A percentile compares a stretch with the other conserved stretches of the same genome.
phyloP scores from a whole-genome alignment of 2,797 vertebrate genomes.

The Danio albolineatus region DNA sequence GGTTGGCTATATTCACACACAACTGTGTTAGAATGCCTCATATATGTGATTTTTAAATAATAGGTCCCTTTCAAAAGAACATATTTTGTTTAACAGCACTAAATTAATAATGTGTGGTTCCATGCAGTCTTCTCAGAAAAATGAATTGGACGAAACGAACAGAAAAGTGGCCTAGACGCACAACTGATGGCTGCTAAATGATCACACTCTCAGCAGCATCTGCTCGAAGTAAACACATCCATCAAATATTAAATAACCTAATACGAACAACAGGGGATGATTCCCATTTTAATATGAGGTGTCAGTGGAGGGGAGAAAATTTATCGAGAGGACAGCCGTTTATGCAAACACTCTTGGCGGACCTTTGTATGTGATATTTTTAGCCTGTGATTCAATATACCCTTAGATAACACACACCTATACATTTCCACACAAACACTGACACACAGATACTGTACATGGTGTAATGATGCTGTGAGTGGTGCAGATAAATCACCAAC shows the following conservation, averaged over 20 bases:
- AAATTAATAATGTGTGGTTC: no score
- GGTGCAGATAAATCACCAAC: constrained; percentile 78
- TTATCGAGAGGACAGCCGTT: constrained; percentile 44
- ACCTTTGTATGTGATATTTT: constrained; percentile 58
- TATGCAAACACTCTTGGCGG: constrained; percentile 57
- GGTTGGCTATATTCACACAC: no score
- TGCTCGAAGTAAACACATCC: constrained; percentile 73
- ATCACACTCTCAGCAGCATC: constrained; percentile 66
- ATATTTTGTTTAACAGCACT: no score
- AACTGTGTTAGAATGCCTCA: no score
- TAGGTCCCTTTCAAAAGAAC: no score
- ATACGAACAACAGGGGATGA: constrained; percentile 64
- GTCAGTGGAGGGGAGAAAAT: constrained; percentile 52
- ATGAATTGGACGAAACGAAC: neutral
- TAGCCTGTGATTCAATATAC: constrained; percentile 57
- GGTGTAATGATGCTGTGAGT: constrained; percentile 78
- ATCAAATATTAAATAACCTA: constrained; percentile 72
- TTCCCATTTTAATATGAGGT: constrained; percentile 60
- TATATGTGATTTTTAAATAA: no score
- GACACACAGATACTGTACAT: constrained; percentile 61
- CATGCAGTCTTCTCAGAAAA: neutral
- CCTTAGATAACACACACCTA: constrained; percentile 47
- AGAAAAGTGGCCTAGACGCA: neutral
- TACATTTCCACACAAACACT: constrained; percentile 42
- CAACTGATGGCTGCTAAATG: constrained; percentile 49